phyloP scores from a whole-genome alignment of 2,888 invertebrate genomes.

The Polydrusus tereticollis region DNA sequence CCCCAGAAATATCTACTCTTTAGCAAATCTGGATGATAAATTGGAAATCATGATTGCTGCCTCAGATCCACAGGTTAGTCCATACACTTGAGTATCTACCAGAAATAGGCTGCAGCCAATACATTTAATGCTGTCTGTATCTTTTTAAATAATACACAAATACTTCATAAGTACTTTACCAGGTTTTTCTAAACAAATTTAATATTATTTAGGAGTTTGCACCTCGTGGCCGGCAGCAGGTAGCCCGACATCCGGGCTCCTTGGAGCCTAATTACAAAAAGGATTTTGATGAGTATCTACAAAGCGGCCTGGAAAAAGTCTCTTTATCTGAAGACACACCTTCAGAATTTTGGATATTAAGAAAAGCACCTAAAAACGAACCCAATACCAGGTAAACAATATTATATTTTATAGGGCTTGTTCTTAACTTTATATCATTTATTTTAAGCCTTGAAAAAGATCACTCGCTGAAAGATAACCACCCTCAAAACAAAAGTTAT shows the following conservation, averaged over 20 bases:
- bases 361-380: conserved; percentile 65
- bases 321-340: conserved; percentile 75
- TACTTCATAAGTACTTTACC: conserved; percentile 48
- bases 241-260: conserved; percentile 82
- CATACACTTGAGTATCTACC: background rate
- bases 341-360: conserved; percentile 72
- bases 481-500: conserved; percentile 47
- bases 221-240: conserved; percentile 88
- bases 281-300: conserved; percentile 70
- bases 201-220: conserved; percentile 79
- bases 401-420: background rate
- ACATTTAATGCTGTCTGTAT: background rate
- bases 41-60: conserved; percentile 89
- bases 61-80: conserved; percentile 85
- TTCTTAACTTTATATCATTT: background rate
- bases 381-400: conserved; percentile 8
- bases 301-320: conserved; percentile 82
- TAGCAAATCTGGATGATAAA: conserved; percentile 87
- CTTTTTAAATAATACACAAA: no score
- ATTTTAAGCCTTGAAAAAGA: conserved; percentile 16
- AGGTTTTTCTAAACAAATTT: background rate
- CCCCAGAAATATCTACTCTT: conserved; percentile 15
- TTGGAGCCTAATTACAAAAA: conserved; percentile 65
- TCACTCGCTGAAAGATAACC: background rate
- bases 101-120: background rate